Evolutionary conservation across 2,797 vertebrate species (phyloP), one percentile per base, ranked within the genome.

Genomic region (Enteromius fasciolatus): DNA sequence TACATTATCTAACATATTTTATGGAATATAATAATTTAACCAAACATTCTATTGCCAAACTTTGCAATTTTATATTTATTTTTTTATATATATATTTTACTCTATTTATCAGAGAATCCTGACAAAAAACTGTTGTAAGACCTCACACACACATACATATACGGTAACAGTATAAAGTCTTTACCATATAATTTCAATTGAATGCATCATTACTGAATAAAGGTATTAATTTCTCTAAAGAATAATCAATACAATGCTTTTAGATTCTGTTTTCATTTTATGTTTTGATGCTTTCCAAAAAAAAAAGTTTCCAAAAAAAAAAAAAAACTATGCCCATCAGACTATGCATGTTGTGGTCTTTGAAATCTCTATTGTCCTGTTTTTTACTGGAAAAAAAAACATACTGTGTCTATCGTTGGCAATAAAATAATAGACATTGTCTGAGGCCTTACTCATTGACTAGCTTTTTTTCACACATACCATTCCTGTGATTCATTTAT

Each of bases 401-500:
- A 63, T 50, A 73, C 20, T 81, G 41, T 36, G 15, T 73, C 25
- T 50, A 73, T 81, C n/a, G 1, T 28, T 73, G 57, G 69, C 7
- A 46, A 48, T 80, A 80, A 80, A 69, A 80, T 80, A 59, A 59
- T 59, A 59, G 5, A 54, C 57, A 83, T 50, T 54, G 50, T 44
- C 31, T 81, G 44, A 70, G 44, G 48, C 31, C 44, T 67, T 50
- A 44, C 57, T 77, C 63, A 61, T 76, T 61, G 72, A 66, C 50
- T 79, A n/a, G 8, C 69, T 61, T 31, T 68, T 44, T 64, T 61
- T 63, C 72, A 54, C 75, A 83, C 64, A 79, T 50, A 46, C 61
- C 15, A 4, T 72, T 25, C 54, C 39, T 33, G n/a, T 64, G 78
- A 81, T 84, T 85, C 36, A 78, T 85, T 81, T 81, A 80, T 84